phyloP scores from a whole-genome alignment of 2,888 invertebrate species.

The Allacma fusca region DNA sequence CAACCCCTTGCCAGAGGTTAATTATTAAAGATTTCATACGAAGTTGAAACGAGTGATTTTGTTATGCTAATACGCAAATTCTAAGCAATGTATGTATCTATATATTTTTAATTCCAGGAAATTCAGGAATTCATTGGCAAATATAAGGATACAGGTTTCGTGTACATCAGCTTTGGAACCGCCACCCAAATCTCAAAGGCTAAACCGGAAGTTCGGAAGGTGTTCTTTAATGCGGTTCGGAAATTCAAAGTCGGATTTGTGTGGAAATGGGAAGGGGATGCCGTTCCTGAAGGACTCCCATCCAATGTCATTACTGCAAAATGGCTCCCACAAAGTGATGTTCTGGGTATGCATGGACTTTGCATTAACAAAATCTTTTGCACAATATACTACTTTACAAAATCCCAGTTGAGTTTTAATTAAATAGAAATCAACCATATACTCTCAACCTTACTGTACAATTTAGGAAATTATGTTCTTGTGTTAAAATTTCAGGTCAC shows the following conservation, averaged over 20 bases:
- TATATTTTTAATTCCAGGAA: slow-evolving; percentile 14
- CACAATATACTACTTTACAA: too few relatives aligned
- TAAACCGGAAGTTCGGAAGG: slow-evolving; percentile 34
- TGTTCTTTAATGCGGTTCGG: slow-evolving; percentile 47
- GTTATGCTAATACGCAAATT: too few relatives aligned
- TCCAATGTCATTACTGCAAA: slow-evolving; percentile 60
- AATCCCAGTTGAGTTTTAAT: too few relatives aligned
- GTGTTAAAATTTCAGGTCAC: slow-evolving; percentile 67
- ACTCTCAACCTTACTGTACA: too few relatives aligned
- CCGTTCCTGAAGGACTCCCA: slow-evolving; percentile 63
- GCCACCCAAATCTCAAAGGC: slow-evolving; percentile 33
- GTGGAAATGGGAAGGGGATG: slow-evolving; percentile 53
- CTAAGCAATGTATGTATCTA: too few relatives aligned
- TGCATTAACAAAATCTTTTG: too few relatives aligned
- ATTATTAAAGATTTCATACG: neutral
- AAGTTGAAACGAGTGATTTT: too few relatives aligned
- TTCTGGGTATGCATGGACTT: slow-evolving; percentile 39
- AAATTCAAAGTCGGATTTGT: slow-evolving; percentile 48
- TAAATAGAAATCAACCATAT: too few relatives aligned
- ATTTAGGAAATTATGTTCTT: too few relatives aligned
- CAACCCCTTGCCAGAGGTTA: neutral
- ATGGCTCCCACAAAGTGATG: slow-evolving; percentile 54
- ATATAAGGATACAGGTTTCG: slow-evolving; percentile 14
- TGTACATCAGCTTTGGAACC: slow-evolving; percentile 43
- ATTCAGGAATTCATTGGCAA: slow-evolving; percentile 29